A percentile compares a stretch with the other conserved stretches of the same genome.
Evolutionary conservation across 2,797 vertebrate genomes (phyloP).

Genomic region (Poecilia picta): DNA sequence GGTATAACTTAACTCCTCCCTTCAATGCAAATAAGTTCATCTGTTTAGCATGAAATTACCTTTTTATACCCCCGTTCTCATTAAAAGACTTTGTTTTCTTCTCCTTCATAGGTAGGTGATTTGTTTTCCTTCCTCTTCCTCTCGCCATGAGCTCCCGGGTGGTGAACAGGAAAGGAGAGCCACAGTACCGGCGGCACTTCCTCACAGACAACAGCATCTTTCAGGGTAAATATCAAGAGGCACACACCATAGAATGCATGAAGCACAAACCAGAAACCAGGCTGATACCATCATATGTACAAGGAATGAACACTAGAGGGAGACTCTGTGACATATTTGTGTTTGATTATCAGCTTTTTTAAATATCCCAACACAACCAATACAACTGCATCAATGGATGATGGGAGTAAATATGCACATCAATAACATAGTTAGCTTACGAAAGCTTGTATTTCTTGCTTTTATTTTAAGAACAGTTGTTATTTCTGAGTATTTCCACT

Average conservation of each 20-base stretch:
- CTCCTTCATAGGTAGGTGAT: constrained; percentile 13
- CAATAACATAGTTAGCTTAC: neutral
- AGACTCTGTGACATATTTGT: constrained; percentile 46
- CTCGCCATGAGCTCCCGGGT: constrained; percentile 87
- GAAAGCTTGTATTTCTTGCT: neutral
- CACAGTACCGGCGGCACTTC: constrained; percentile 93
- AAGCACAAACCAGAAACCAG: neutral
- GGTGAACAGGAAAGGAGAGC: constrained; percentile 81
- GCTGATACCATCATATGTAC: constrained; percentile 34
- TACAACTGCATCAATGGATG: neutral
- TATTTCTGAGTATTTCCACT: neutral
- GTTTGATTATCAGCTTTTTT: constrained; percentile 1
- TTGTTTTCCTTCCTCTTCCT: constrained; percentile 10
- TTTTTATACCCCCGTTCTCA: neutral
- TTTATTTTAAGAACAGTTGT: neutral
- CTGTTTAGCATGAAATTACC: neutral
- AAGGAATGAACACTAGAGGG: constrained; percentile 70
- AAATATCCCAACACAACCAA: neutral
- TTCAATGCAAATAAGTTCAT: too few relatives aligned
- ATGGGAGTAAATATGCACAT: neutral
- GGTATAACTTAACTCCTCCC: neutral
- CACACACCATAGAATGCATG: neutral
- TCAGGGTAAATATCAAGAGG: constrained; percentile 83
- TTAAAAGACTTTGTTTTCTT: neutral
- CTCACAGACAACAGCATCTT: constrained; percentile 92